Base-by-base conservation (phyloP, 2,888 invertebrate genomes). In the Drosophila mercatorum region DNA sequence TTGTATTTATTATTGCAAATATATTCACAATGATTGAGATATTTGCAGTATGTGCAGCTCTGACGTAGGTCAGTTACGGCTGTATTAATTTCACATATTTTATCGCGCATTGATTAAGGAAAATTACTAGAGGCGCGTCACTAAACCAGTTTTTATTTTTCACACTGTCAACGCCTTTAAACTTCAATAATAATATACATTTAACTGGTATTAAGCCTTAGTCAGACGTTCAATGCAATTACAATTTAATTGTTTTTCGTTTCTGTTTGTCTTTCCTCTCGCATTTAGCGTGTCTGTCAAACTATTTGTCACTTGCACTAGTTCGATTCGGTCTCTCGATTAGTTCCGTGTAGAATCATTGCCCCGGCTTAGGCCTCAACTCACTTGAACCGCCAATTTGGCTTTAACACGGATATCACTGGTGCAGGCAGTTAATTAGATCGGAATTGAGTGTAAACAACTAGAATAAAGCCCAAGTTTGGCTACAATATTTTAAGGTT, bases 81-180 rank as follows among this genome's bases (percentile, higher is more conserved):
- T 60, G 60, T 36, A 63, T 72, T 73, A 68, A 72, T 69, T 67
- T 68, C 49, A 46, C 71, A 70, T 78, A 78, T 70, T 75, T 78
- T 41, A 74, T 62, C 28, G 43, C 63, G 68, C 41, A 66, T 75
- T 75, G 68, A 83, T 81, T 76, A 55, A 84, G 89, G 84, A 89
- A 89, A 85, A 89, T 65, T 69, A 71, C 89, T 68, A 28, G 17
- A 67, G 47, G 34, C 53, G 65, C 68, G 83, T 67, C 68, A 70
- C 36, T 68, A 83, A 88, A 83, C 83, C 77, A 61, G 83, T 84
- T 88, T 88, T 71, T 52, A 78, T 69, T 68, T 69, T 70, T 51
- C 75, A 56, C 31, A 47, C 36, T 43, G 58, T 73, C 63, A 67
- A 68, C 71, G 57, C 69, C 81, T 72, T 74, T 70, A 49, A 74